Evolutionary conservation across 2,113 vertebrate species (phyloP), one percentile per base, ranked within the genome.

Genomic region (Channa maculata): DNA sequence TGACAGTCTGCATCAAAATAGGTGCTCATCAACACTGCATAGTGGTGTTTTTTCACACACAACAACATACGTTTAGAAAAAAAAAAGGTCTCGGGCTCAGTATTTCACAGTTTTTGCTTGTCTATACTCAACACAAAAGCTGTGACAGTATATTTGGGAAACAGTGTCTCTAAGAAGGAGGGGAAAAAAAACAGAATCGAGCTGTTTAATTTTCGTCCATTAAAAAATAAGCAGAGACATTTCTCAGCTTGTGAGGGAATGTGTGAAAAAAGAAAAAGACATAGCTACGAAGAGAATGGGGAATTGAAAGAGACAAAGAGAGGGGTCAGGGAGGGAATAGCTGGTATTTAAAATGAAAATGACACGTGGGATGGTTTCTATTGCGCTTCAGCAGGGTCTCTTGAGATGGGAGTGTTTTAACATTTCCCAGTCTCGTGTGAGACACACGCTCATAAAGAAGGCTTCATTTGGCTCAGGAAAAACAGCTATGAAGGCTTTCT

Each of bases 311-410:
- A 84, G 79, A 89, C 84, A 85, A 82, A 80, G 65, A 83, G 13
- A 65, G 65, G 45, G 53, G 69, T n/a, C 59, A 11, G 46, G 50
- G 73, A 82, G 84, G 84, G 77, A 83, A 87, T 53, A 66, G 59
- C 41, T 87, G 75, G 78, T 84, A 77, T 84, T 91, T 87, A 87
- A 87, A 84, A 79, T 77, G 67, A 88, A 81, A 83, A 86, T 57
- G 81, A 81, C 84, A 89, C 79, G n/a, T 62, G 84, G 84, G 87
- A 86, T 43, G 52, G 71, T 74, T 84, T 82, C 85, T 80, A 79
- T 38, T 70, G 80, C 34, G 57, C 51, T 75, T 81, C 61, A 65
- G 77, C 39, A 34, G 59, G 24, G 50, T 86, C 86, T 87, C 81
- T 46, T 46, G 82, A 86, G 82, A 87, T 74, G 67, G 61, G 71